Evolutionary conservation across 2,888 invertebrate species (phyloP).

Genomic region (Pinctada fucata): DNA sequence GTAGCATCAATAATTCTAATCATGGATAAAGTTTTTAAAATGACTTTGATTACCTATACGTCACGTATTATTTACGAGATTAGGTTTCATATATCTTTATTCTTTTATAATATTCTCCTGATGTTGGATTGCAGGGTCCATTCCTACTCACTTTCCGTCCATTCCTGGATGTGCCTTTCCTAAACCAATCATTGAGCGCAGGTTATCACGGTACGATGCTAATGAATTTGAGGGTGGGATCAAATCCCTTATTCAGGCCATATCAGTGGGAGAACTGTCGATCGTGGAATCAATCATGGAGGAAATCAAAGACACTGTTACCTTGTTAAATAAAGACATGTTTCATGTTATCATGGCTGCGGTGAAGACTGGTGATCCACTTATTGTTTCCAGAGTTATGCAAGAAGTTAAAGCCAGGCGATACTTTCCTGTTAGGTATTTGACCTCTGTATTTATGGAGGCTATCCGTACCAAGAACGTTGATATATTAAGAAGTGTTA

Average conservation of each 20-base stretch:
- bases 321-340: background rate
- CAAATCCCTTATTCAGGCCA: background rate
- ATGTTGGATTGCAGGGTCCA: no score
- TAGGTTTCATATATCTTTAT: no score
- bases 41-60: no score
- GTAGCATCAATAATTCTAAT: no score
- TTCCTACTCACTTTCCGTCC: no score
- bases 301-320: background rate
- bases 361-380: background rate
- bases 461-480: background rate
- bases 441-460: background rate
- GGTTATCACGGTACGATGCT: background rate
- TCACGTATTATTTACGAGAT: no score
- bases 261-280: background rate
- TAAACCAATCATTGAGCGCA: background rate
- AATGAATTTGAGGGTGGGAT: background rate
- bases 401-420: background rate
- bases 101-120: no score
- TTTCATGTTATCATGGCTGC: background rate
- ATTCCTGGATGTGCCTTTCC: background rate
- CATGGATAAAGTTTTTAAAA: no score
- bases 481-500: background rate
- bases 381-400: background rate
- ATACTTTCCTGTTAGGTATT: background rate
- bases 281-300: background rate